Conservation (phyloP, 2,797 vertebrate genomes). For the Naso thynnoides region DNA sequence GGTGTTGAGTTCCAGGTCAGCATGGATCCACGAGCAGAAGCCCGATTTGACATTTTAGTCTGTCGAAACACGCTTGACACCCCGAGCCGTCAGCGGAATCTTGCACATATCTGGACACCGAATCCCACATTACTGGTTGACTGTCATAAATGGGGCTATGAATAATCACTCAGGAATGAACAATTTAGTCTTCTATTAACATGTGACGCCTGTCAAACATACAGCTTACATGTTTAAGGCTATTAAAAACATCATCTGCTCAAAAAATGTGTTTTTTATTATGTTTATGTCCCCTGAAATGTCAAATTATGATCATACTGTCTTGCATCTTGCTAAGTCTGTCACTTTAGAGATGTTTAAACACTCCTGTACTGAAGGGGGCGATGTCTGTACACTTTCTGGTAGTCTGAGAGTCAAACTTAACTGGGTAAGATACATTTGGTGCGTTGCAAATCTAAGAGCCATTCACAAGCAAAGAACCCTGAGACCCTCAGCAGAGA, state of each 20-base stretch:
- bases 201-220: slow-evolving; percentile 21
- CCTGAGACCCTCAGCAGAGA: too few relatives aligned
- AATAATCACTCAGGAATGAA: slow-evolving; percentile 18
- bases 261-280: too few relatives aligned
- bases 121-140: slow-evolving; percentile 32
- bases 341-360: too few relatives aligned
- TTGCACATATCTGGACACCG: slow-evolving; percentile 42
- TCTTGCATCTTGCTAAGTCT: too few relatives aligned
- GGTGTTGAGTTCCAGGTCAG: slow-evolving; percentile 77
- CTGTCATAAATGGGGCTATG: slow-evolving; percentile 8
- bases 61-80: slow-evolving; percentile 54
- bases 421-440: too few relatives aligned
- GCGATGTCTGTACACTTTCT: too few relatives aligned
- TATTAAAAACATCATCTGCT: not conserved
- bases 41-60: slow-evolving; percentile 59
- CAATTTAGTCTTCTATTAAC: slow-evolving; percentile 4
- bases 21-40: slow-evolving; percentile 46
- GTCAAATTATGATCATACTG: too few relatives aligned
- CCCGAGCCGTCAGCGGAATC: slow-evolving; percentile 64
- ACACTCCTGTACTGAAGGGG: too few relatives aligned
- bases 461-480: too few relatives aligned
- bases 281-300: too few relatives aligned
- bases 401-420: too few relatives aligned
- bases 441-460: too few relatives aligned
- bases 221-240: not conserved